Base-by-base conservation (phyloP, 2,113 vertebrate species). In the Puma concolor region DNA sequence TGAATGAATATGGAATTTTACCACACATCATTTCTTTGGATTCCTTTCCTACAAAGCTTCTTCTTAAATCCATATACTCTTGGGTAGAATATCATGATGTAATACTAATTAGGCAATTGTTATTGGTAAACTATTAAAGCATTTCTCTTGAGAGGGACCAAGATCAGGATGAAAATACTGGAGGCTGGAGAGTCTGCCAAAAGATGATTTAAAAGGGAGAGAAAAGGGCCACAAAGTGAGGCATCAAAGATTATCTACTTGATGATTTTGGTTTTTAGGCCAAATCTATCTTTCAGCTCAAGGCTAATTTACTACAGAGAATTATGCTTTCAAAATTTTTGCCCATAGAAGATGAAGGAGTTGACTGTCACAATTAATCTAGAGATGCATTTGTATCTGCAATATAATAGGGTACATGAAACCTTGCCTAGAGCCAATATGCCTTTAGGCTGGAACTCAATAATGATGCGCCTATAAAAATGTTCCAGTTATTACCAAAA, bases 401-500 rank as follows among this genome's bases (percentile, higher is more conserved):
- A 96, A 5, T 66, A 48, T 90, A 88, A 79, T 57, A 95, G 29
- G 44, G 69, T 85, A 86, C 64, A 48, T 12, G 57, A 95, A 98
- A 82, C 3, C 57, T 93, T 93, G 91, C 76, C 79, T 71, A 44
- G 17, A 84, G 92, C 83, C 95, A 93, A 91, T 63, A 72, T 0
- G 54, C 50, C 83, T 96, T 94, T 66, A 93, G 87, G 50, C 87
- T 94, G 52, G 82, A 96, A 92, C 92, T 95, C 94, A 88, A 31
- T 89, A 96, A 95, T 87, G 90, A 97, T 95, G 76, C 6, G 1
- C 69, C 93, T 97, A 95, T 95, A 97, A 98, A 97, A 95, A 92
- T 96, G 96, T 95, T 96, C 92, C 92, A 96, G 76, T 66, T 92
- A 71, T 97, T 94, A 97, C 96, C 66, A 17, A 96, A 95, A 97